Conservation (phyloP, 2,888 invertebrate genomes). For the Xylophagus ater region DNA sequence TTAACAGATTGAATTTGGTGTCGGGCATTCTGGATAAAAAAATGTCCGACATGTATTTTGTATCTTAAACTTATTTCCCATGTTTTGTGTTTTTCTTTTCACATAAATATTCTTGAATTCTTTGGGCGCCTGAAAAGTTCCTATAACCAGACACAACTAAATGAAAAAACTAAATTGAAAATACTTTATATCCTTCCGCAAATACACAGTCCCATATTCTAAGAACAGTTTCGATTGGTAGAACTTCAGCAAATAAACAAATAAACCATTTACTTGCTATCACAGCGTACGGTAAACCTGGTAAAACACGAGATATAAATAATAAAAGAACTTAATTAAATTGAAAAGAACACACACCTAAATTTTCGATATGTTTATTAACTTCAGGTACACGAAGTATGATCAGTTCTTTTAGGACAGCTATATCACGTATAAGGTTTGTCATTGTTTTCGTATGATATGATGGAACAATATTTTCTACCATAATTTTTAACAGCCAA, state of each 20-base stretch:
- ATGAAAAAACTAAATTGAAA: not conserved
- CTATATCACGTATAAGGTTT: constrained; percentile 78
- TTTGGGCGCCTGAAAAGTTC: too few species aligned
- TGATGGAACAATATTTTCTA: constrained; percentile 75
- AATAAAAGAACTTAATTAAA: too few species aligned
- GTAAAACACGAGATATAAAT: too few species aligned
- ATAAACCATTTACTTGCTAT: constrained; percentile 94
- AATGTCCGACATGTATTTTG: too few species aligned
- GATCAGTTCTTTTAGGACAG: constrained; percentile 78
- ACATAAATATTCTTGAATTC: too few species aligned
- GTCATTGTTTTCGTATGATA: constrained; percentile 87
- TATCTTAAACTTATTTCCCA: too few species aligned
- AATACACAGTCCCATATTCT: constrained; percentile 95
- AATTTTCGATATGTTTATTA: constrained; percentile 63
- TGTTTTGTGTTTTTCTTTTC: too few species aligned
- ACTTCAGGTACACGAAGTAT: constrained; percentile 72
- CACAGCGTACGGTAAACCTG: constrained; percentile 80
- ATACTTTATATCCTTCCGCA: constrained; percentile 76
- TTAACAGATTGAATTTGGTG: too few species aligned
- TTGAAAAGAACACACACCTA: constrained; percentile 45
- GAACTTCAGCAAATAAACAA: constrained; percentile 84
- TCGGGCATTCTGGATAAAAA: too few species aligned
- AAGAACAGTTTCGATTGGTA: constrained; percentile 87
- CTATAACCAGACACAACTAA: not conserved
- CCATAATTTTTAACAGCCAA: constrained; percentile 83